These are phyloP conservation scores for Drosophila villosipedis DNA, from an alignment of 2,888 invertebrate species.

Conservation along the genomic window DNA sequence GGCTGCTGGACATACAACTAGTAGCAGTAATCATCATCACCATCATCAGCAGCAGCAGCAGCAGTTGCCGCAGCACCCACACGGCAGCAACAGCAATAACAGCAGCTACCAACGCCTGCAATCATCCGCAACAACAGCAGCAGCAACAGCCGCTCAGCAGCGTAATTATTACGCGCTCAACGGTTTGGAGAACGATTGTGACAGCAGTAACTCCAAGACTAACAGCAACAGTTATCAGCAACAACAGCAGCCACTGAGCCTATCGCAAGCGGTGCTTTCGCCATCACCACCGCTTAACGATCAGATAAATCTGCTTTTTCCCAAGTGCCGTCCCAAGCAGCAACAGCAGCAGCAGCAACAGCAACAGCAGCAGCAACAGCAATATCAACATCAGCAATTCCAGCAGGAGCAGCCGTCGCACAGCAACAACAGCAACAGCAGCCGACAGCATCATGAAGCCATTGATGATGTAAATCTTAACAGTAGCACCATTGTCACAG, in stretches of 20 bases:
- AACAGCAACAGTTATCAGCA: constrained; percentile 45
- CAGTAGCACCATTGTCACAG: constrained; percentile 39
- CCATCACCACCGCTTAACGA: constrained; percentile 87
- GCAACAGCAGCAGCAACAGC: constrained; percentile 32
- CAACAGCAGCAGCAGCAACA: constrained; percentile 51
- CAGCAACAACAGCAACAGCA: constrained; percentile 45
- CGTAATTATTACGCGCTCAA: constrained; percentile 56
- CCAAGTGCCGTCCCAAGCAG: constrained; percentile 92
- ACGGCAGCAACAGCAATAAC: constrained; percentile 48
- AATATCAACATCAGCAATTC: constrained; percentile 45
- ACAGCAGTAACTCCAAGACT: constrained; percentile 41
- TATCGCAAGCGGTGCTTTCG: constrained; percentile 84
- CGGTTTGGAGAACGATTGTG: constrained; percentile 59
- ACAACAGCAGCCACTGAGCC: constrained; percentile 64
- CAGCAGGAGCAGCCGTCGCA: constrained; percentile 42
- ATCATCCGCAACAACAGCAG: constrained; percentile 38
- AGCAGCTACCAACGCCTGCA: constrained; percentile 41
- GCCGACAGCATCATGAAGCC: constrained; percentile 51
- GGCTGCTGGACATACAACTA: constrained; percentile 85
- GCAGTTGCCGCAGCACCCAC: constrained; percentile 33
- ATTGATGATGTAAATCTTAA: constrained; percentile 57
- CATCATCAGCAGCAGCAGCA: constrained; percentile 69
- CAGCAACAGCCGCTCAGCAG: constrained; percentile 34
- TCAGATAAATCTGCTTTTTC: constrained; percentile 93
- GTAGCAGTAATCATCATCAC: constrained; percentile 82